phyloP scores from a whole-genome alignment of 2,888 invertebrate genomes.

The Caradrina clavipalpis region DNA sequence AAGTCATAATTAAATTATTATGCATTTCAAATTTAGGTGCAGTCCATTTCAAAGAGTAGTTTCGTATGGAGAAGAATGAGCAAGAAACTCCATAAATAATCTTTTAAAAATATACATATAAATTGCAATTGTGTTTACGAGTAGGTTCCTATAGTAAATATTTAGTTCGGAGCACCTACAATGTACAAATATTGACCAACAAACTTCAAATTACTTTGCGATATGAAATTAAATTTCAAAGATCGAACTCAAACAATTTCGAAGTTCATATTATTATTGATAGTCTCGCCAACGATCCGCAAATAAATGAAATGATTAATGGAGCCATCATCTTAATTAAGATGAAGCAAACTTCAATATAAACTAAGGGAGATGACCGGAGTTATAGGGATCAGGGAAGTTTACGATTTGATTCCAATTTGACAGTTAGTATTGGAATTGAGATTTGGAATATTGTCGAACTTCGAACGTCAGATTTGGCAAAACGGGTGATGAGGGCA shows the following conservation, averaged over 20 bases:
- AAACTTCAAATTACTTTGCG: too few relatives aligned
- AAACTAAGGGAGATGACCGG: neutral
- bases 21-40: too few relatives aligned
- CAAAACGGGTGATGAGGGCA: too few relatives aligned
- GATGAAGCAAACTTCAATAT: constrained; percentile 28
- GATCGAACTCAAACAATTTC: neutral
- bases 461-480: neutral
- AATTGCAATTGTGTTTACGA: too few relatives aligned
- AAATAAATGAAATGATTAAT: constrained; percentile 47
- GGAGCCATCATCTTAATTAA: constrained; percentile 34
- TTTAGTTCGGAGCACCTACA: too few relatives aligned
- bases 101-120: too few relatives aligned
- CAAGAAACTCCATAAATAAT: neutral
- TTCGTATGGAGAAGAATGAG: too few relatives aligned
- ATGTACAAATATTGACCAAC: too few relatives aligned
- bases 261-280: constrained; percentile 24
- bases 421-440: neutral
- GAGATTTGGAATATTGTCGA: neutral
- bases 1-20: too few relatives aligned
- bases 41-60: too few relatives aligned
- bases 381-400: neutral
- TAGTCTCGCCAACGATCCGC: constrained; percentile 11
- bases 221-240: neutral
- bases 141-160: too few relatives aligned
- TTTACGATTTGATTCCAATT: constrained; percentile 14